These are phyloP conservation scores for Ictalurus punctatus DNA, from an alignment of 2,113 vertebrate genomes.

Conservation along the genomic window DNA sequence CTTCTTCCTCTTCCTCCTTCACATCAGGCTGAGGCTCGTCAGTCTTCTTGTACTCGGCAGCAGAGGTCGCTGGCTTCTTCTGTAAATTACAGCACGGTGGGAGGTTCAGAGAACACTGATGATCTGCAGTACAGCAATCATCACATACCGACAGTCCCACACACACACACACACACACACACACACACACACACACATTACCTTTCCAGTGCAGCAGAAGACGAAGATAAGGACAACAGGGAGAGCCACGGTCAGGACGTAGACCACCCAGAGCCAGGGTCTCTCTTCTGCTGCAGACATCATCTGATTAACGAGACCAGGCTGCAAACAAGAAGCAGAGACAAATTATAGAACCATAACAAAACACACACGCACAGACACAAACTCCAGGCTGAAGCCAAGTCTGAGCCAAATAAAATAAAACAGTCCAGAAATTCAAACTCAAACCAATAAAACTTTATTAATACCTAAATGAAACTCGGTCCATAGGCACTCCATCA, in stretches of 20 bases:
- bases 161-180: not conserved
- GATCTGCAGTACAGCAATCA: not conserved
- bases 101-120: not conserved
- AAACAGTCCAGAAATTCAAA: not conserved
- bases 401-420: not conserved
- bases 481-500: not conserved
- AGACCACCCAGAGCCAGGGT: conserved; percentile 96
- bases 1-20: conserved; percentile 80
- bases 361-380: not conserved
- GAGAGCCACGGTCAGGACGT: conserved; percentile 89
- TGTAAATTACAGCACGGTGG: conserved; percentile 54
- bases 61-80: conserved; percentile 82
- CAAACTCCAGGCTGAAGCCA: not conserved
- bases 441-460: not conserved
- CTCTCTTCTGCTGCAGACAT: conserved; percentile 90
- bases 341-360: not conserved
- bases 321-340: conserved; percentile 67
- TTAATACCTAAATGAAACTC: not conserved
- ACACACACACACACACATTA: conserved; percentile 50
- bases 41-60: conserved; percentile 91
- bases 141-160: not conserved
- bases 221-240: conserved; percentile 90
- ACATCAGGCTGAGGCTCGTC: conserved; percentile 95
- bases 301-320: conserved; percentile 92
- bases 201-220: conserved; percentile 98